A percentile compares a stretch with the other conserved stretches of the same genome.
Evolutionary conservation across 2,888 invertebrate genomes (phyloP).

Genomic region (Priocnemis perturbator): DNA sequence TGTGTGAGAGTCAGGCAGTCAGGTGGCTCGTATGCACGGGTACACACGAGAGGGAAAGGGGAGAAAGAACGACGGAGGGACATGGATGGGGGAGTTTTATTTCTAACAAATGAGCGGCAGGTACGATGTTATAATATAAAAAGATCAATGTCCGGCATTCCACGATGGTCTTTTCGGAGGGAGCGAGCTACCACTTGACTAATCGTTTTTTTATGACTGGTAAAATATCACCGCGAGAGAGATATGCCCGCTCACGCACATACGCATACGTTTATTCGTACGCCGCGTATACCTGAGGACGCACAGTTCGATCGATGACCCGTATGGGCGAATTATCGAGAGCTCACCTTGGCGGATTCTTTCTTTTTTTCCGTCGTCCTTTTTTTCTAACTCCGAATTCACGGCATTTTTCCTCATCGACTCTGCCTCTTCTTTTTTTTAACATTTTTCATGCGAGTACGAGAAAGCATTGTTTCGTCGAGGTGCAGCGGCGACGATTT

Average conservation of each 20-base stretch:
- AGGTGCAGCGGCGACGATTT: too few relatives aligned
- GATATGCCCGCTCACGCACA: conserved; percentile 2
- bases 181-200: conserved; percentile 39
- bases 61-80: conserved; percentile 5
- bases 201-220: conserved; percentile 54
- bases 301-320: too few relatives aligned
- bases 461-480: too few relatives aligned
- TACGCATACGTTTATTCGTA: background rate
- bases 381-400: too few relatives aligned
- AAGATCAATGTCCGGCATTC: conserved; percentile 31
- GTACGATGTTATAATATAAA: conserved; percentile 51
- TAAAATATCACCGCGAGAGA: conserved; percentile 44
- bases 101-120: conserved; percentile 58
- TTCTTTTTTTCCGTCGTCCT: too few relatives aligned
- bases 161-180: background rate
- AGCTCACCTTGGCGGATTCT: too few relatives aligned
- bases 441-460: too few relatives aligned
- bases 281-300: background rate
- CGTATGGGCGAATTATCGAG: too few relatives aligned
- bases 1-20: conserved; percentile 8
- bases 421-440: too few relatives aligned
- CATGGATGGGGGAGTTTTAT: conserved; percentile 46
- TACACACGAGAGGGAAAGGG: conserved; percentile 11
- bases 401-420: too few relatives aligned
- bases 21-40: conserved; percentile 24